phyloP scores from a whole-genome alignment of 1,140 invertebrate species.

The Drosophila ercepeae region DNA sequence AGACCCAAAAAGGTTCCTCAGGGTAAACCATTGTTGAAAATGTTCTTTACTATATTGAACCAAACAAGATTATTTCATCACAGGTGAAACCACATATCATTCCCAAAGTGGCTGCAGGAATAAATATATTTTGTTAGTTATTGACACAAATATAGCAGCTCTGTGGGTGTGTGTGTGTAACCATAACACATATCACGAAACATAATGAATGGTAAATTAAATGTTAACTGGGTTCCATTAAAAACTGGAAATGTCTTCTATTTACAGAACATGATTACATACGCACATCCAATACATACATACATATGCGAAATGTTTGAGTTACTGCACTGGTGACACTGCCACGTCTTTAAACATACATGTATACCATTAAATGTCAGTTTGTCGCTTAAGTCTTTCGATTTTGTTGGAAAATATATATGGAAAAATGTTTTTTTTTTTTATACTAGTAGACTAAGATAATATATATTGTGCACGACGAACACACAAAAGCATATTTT shows the following conservation, averaged over 20 bases:
- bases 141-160: not conserved
- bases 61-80: constrained; percentile 9
- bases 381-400: constrained; percentile 36
- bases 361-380: not conserved
- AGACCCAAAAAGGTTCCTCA: constrained; percentile 81
- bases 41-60: constrained; percentile 22
- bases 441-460: no score
- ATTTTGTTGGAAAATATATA: constrained; percentile 2
- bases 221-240: constrained; percentile 1
- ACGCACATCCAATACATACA: not conserved
- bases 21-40: constrained; percentile 74
- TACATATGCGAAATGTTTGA: constrained; percentile 12
- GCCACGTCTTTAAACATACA: constrained; percentile 32
- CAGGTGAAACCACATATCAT: constrained; percentile 18
- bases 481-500: not conserved
- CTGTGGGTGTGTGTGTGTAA: not conserved
- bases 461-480: not conserved
- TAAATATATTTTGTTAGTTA: not conserved
- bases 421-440: no score
- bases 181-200: not conserved
- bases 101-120: constrained; percentile 9
- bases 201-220: constrained; percentile 1
- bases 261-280: constrained; percentile 1
- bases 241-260: constrained; percentile 3
- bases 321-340: constrained; percentile 40